Evolutionary conservation across 2,113 vertebrate species (phyloP).

Genomic region (Lutjanus erythropterus): DNA sequence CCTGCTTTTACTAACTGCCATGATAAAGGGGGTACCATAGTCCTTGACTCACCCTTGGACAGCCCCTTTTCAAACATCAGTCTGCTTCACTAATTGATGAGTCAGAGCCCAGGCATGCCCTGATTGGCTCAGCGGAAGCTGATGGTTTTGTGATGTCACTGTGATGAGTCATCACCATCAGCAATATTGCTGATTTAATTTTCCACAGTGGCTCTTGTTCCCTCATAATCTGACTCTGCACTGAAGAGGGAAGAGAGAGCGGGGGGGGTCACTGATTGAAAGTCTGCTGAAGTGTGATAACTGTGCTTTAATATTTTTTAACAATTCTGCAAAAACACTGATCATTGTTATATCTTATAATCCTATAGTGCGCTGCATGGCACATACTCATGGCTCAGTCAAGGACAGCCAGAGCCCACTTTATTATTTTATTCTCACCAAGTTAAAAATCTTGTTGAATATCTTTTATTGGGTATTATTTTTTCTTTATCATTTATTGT

Average conservation of each 20-base stretch:
- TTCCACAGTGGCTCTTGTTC: constrained; percentile 19
- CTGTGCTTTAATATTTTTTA: neutral
- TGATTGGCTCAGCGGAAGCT: constrained; percentile 60
- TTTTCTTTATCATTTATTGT: too few species aligned
- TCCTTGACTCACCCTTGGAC: constrained; percentile 65
- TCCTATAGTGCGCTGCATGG: neutral
- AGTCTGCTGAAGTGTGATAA: neutral
- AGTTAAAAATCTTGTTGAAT: neutral
- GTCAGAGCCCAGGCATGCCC: constrained; percentile 49
- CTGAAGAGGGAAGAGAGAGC: constrained; percentile 1
- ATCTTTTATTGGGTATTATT: neutral
- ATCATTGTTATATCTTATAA: neutral
- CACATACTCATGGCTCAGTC: neutral
- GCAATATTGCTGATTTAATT: constrained; percentile 47
- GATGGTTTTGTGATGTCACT: constrained; percentile 62
- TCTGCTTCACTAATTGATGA: constrained; percentile 49
- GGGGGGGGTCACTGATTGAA: neutral
- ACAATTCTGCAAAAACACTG: neutral
- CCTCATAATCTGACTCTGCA: constrained; percentile 20
- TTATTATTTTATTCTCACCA: neutral
- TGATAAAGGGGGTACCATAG: constrained; percentile 40
- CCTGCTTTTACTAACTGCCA: constrained; percentile 36
- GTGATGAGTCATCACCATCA: constrained; percentile 68
- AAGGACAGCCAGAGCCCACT: neutral
- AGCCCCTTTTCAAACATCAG: constrained; percentile 4